A percentile compares a stretch with the other conserved stretches of the same genome.
phyloP scores from a whole-genome alignment of 2,797 vertebrate genomes.

The Sebastes kiyomatsui region DNA sequence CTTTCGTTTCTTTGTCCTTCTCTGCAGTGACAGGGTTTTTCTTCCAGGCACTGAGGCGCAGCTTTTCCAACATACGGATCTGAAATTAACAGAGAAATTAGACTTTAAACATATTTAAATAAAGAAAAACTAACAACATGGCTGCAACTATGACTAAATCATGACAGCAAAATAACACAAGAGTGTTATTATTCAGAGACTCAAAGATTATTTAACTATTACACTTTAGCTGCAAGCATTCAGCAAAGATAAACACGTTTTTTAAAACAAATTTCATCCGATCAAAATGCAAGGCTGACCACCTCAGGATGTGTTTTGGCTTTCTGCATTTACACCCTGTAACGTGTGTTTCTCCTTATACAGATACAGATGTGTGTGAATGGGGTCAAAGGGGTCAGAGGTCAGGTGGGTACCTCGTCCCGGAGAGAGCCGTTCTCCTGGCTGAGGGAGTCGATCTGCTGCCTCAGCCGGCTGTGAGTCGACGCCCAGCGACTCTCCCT shows the following conservation, averaged over 20 bases:
- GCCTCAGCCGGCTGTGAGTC: slow-evolving; percentile 86
- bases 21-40: slow-evolving; percentile 60
- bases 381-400: neutral
- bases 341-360: neutral
- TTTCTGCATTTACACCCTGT: neutral
- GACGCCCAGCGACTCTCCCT: slow-evolving; percentile 92
- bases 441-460: slow-evolving; percentile 88
- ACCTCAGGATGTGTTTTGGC: neutral
- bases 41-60: slow-evolving; percentile 90
- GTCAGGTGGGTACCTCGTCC: slow-evolving; percentile 80
- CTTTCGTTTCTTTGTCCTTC: slow-evolving; percentile 54
- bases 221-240: neutral
- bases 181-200: too few species aligned
- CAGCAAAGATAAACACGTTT: neutral
- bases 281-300: too few species aligned
- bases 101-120: neutral
- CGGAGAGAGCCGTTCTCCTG: slow-evolving; percentile 88
- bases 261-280: too few species aligned
- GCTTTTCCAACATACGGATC: slow-evolving; percentile 88
- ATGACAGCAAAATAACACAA: neutral
- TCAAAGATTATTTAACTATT: neutral
- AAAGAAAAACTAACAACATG: too few species aligned
- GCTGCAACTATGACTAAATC: neutral
- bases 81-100: slow-evolving; percentile 6
- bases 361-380: neutral